Base-by-base conservation (phyloP, 1,140 invertebrate species). In the Ladona fulva region DNA sequence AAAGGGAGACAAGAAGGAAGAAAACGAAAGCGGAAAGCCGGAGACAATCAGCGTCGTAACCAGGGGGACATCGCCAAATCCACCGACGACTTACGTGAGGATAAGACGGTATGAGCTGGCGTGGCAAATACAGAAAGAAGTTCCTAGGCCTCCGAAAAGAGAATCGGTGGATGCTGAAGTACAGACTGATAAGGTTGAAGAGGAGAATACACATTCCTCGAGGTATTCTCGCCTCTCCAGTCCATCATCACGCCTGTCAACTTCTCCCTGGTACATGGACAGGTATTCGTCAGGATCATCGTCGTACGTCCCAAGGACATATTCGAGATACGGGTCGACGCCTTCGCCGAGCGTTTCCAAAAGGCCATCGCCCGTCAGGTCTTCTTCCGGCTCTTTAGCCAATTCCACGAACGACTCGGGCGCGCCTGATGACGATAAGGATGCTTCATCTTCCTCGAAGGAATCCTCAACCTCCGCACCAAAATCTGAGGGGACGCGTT, bases 21-120 rank as follows among this genome's bases (percentile, higher is more conserved):
- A 78, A 0, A 86, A 86, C 16, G 85, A 87, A 75, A 37, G 3
- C 1, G 29, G 8, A 37, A 37, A 37, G 29, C 29, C 29, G 29
- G 82, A 87, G 29, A 88, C 88, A 0, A 81, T 94, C 7, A 87
- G 87, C 7, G 88, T 94, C 24, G 86, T 92, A 0, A 93, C 91
- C 0, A 86, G 93, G 80, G 90, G 90, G 52, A 94, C 93, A 0
- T 94, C 92, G 11, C 93, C 93, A 0, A 92, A 90, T 0, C 88
- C 91, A 0, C 91, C 91, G 0, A 88, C 89, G n/a, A 88, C 89
- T 19, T 89, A 89, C 0, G 85, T 91, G 1, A 85, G 91, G 80
- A 89, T 87, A 12, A 88, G 91, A 79, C 86, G 92, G 81, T 89
- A 90, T 0, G 92, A 93, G 79, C 88, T 91, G 78, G 90, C 91